Base-by-base conservation (phyloP, 2,888 invertebrate species). In the Pyralis farinalis region DNA sequence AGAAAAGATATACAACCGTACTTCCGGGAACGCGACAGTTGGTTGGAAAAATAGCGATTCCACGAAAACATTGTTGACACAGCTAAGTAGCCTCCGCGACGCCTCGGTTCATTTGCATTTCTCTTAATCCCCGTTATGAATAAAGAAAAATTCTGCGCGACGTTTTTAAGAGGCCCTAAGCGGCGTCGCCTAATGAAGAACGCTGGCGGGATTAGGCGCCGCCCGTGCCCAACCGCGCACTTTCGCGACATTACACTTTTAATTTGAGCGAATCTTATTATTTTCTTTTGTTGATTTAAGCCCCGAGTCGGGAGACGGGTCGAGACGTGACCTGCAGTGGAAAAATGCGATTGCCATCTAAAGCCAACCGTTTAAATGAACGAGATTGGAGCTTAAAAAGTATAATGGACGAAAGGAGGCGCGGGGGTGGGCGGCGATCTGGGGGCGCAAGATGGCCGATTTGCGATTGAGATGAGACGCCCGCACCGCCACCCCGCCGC, bases 361-460 rank as follows among this genome's bases (percentile, higher is more conserved):
- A 92, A 92, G 91, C 92, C 91, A 92, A 91, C 91, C 91, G 91
- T 91, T 91, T 91, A 92, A 90, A 91, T 91, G 92, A 91, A 90
- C 90, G 91, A 92, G 92, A 92, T 92, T 91, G 92, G 91, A 85
- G 92, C 92, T 92, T 92, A 92, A 92, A 92, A 92, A 92, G 92
- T 92, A 92, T 92, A 92, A 92, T 92, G 91, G 91, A 88, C 88
- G 81, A 78, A 80, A 76, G 71, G 66, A 63, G 71, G 71, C 70
- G 61, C 71, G 71, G 70, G n/a, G 76, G 82, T 82, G 87, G 84
- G 86, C 77, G 83, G 85, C 77, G 77, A 84, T 85, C 81, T 65
- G 76, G 76, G 81, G 81, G 79, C 72, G 67, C 88, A 89, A 89
- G 87, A 89, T 90, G 89, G 90, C 88, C 86, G 89, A 88, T 86